phyloP scores from a whole-genome alignment of 2,888 invertebrate species.

The Lepidocyrtoides sp. region DNA sequence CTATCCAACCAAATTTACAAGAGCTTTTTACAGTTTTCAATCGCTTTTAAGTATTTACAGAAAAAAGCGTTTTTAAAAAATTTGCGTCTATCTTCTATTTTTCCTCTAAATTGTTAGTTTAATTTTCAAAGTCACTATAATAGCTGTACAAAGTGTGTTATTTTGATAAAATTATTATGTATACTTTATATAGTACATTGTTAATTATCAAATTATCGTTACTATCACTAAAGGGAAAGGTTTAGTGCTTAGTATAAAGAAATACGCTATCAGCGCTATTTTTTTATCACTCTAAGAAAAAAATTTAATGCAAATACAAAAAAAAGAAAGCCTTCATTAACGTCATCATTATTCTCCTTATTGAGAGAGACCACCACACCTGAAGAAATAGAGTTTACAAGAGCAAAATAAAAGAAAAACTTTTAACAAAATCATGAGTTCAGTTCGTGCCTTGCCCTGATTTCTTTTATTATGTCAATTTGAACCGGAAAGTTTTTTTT shows the following conservation, averaged over 20 bases:
- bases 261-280: neutral
- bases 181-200: neutral
- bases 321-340: conserved; percentile 4
- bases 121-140: conserved; percentile 1
- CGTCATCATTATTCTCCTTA: conserved; percentile 1
- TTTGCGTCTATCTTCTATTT: conserved; percentile 24
- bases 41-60: conserved; percentile 28
- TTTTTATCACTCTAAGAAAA: neutral
- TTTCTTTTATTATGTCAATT: neutral
- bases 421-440: neutral
- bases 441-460: neutral
- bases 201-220: neutral
- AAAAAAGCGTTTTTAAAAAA: conserved; percentile 17
- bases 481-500: neutral
- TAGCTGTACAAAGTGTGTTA: neutral
- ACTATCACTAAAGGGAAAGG: neutral
- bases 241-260: neutral
- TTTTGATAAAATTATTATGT: neutral
- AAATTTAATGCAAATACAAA: neutral
- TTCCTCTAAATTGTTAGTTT: conserved; percentile 39
- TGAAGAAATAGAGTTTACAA: neutral
- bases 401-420: neutral
- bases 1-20: neutral
- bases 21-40: neutral
- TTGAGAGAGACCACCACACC: neutral